Evolutionary conservation across 1,140 invertebrate genomes (phyloP).

Genomic region (Drosophila asahinai): DNA sequence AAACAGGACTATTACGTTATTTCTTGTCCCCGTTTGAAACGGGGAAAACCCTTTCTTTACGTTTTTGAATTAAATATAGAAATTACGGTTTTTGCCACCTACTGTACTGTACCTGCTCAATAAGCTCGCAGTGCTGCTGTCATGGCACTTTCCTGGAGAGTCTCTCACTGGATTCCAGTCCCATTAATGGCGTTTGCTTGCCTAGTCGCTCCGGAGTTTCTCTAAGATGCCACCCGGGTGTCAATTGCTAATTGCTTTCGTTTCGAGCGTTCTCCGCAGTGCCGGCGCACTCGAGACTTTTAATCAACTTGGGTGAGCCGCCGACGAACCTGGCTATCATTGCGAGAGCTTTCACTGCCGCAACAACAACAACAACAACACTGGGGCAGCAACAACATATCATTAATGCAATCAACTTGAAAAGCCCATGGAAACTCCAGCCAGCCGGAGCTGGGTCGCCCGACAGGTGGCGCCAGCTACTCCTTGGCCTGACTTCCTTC

Average conservation of each 20-base stretch:
- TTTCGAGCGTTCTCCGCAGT: constrained; percentile 28
- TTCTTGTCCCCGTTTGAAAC: neutral
- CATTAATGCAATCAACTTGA: constrained; percentile 64
- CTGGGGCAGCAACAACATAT: constrained; percentile 35
- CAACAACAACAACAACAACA: constrained; percentile 15
- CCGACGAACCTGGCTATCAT: constrained; percentile 34
- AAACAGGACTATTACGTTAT: neutral
- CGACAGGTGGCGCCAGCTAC: constrained; percentile 52
- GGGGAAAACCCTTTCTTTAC: neutral
- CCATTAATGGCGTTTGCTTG: constrained; percentile 39
- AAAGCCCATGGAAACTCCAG: constrained; percentile 12
- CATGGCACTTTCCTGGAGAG: constrained; percentile 16
- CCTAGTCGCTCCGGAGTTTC: constrained; percentile 7
- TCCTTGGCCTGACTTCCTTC: constrained; percentile 49
- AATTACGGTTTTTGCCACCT: constrained; percentile 11
- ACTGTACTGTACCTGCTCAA: constrained; percentile 24
- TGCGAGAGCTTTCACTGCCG: constrained; percentile 48
- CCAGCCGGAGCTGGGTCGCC: constrained; percentile 11
- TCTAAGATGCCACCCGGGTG: constrained; percentile 46
- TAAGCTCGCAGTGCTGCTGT: neutral
- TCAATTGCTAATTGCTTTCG: constrained; percentile 64
- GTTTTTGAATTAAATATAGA: neutral
- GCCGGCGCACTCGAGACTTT: constrained; percentile 33
- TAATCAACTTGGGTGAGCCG: constrained; percentile 53
- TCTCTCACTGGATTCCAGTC: constrained; percentile 14